Percentiles rank a stretch among this genome's conserved stretches.
These are phyloP conservation scores for Acrocephalus scirpaceus DNA, from an alignment of 2,797 vertebrate genomes.

Conservation along the genomic window DNA sequence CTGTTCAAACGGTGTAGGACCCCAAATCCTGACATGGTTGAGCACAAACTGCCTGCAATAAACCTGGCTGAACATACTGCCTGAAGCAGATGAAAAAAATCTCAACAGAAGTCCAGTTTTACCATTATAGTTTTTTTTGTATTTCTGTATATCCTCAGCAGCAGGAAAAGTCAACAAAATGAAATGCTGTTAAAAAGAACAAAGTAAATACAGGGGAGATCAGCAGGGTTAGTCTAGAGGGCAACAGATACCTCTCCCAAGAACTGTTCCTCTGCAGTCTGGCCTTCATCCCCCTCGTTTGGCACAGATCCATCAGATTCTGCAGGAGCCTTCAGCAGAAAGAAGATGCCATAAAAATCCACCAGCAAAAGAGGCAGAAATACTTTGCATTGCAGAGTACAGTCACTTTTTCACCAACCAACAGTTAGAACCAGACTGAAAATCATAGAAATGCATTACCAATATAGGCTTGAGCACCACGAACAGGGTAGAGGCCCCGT, in stretches of 20 bases:
- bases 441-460: not conserved
- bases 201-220: not conserved
- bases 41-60: not conserved
- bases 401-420: not conserved
- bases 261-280: conserved; percentile 74
- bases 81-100: not conserved
- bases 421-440: not conserved
- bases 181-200: not conserved
- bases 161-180: not conserved
- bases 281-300: conserved; percentile 63
- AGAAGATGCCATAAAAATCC: conserved; percentile 55
- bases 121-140: not conserved
- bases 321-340: conserved; percentile 71
- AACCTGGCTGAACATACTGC: not conserved
- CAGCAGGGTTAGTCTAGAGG: conserved; percentile 16
- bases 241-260: conserved; percentile 84
- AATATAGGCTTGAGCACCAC: not conserved
- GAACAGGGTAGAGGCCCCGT: fast-evolving
- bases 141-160: not conserved
- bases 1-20: not conserved
- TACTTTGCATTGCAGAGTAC: not conserved
- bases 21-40: not conserved
- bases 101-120: not conserved
- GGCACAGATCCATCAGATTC: conserved; percentile 73
- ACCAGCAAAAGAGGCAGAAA: not conserved